Evolutionary conservation across 2,797 vertebrate species (phyloP), one percentile per base, ranked within the genome.

Genomic region (Semotilus atromaculatus): DNA sequence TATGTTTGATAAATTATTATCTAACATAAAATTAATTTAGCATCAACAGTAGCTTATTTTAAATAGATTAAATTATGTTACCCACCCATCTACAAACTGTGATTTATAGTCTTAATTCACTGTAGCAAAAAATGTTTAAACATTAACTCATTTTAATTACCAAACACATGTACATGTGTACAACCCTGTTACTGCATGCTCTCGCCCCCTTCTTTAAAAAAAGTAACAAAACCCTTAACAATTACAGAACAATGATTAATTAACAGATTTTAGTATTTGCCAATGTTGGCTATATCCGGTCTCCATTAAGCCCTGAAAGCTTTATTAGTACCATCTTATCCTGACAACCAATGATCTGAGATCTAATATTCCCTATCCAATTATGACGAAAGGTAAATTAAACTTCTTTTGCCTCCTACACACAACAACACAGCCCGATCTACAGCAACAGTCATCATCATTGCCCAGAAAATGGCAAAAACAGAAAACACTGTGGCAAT

Each of bases 381-480:
- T 58, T 29, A n/a, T 68, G 45, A 53, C 16, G 23, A 80, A 68
- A 38, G 64, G 51, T 71, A 51, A 71, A 29, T 4, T 11, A 58
- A 81, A 71, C 6, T 67, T 58, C 16, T 40, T 55, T 55, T 71
- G 34, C 34, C 51, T 58, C 51, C 48, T 81, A 31, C 36, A 6
- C 53, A 72, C n/a, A 21, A 9, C 19, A 45, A 45, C 72, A 55
- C 48, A 53, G 45, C 26, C 66, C 3, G 1, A 71, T 23, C 29
- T 36, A 58, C 51, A 29, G 51, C 48, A 58, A 29, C 29, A 40
- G 16, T 55, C 60, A 68, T 45, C 38, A 53, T 67, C 31, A 9
- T 48, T 48, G 45, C 7, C 82, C 76, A 77, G 62, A 81, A 55
- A 80, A 58, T 64, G 64, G 23, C 71, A 29, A 29, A 45, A 36